Evolutionary conservation across 2,888 invertebrate species (phyloP), one percentile per base, ranked within the genome.

Genomic region (Sialis lutaria): DNA sequence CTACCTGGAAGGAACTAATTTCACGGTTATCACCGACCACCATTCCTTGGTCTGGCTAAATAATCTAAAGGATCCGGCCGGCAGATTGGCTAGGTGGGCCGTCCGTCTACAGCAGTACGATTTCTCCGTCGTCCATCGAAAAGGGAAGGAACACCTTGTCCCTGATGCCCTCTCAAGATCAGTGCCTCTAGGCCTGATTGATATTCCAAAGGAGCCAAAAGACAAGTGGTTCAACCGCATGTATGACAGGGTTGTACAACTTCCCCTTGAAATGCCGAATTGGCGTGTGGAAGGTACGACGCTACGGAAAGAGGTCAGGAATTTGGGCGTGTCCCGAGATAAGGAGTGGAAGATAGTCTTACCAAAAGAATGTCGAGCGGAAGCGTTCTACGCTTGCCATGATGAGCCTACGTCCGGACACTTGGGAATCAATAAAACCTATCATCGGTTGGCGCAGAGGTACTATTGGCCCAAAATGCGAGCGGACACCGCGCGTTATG

Each of bases 381-480:
- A 41, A 1, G 48, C 46, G 1, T 41, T 51, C 1, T 4, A 6
- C 4, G 53, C 51, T 7, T 46, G 35, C 13, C 51, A 53, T 35
- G 47, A 53, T 32, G 44, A 10, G 2, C 47, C 51, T 6, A 49
- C 44, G 5, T 46, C 53, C 1, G 56, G 50, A 8, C 55, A 56
- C 34, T 42, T 51, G 2, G 53, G 55, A 0, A 46, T 49, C 1
- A 47, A 49, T 1, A 55, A 54, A 32, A 54, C 55, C 0, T 51
- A 43, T 6, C 39, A 45, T 2, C 42, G 55, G 6, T 33, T 51
- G 6, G 8, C 44, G 1, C 3, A 44, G 8, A 32, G 33, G 6
- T 55, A 50, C 35, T 57, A 50, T 40, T 57, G 55, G 57, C 56
- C 56, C 2, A 32, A 48, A 8, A 52, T 55, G 51, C 41, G 45